Evolutionary conservation across 1,140 invertebrate species (phyloP).

Genomic region (Apis mellifera): DNA sequence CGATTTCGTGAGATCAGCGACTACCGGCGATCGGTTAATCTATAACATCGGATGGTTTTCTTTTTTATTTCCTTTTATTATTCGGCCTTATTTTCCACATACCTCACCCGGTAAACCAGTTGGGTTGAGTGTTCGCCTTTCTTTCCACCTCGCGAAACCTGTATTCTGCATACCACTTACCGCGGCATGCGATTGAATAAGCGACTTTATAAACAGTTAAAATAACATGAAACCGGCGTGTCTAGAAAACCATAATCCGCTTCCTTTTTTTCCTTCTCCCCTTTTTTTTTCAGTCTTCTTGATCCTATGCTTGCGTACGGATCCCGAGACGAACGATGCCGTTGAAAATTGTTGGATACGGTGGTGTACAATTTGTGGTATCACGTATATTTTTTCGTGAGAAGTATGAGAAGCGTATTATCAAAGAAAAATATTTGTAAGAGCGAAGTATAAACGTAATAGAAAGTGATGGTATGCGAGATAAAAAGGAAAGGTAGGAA

Average conservation of each 20-base stretch:
- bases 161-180: slow-evolving; percentile 53
- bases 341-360: too few species aligned
- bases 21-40: slow-evolving; percentile 15
- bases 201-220: slow-evolving; percentile 44
- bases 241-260: slow-evolving; percentile 25
- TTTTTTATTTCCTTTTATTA: slow-evolving; percentile 49
- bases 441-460: too few species aligned
- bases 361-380: too few species aligned
- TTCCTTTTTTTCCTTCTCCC: not conserved
- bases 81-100: slow-evolving; percentile 54
- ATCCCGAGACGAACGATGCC: not conserved
- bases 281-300: not conserved
- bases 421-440: too few species aligned
- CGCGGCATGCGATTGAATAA: slow-evolving; percentile 41
- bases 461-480: too few species aligned
- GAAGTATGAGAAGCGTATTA: too few species aligned
- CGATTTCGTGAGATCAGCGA: not conserved
- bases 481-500: too few species aligned
- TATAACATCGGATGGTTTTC: slow-evolving; percentile 13
- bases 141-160: slow-evolving; percentile 45
- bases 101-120: slow-evolving; percentile 59
- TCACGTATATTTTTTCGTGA: too few species aligned
- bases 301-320: not conserved
- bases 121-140: slow-evolving; percentile 45
- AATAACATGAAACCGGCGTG: slow-evolving; percentile 20